Conservation (phyloP, 2,113 vertebrate genomes). For the Pyxicephalus adspersus region DNA sequence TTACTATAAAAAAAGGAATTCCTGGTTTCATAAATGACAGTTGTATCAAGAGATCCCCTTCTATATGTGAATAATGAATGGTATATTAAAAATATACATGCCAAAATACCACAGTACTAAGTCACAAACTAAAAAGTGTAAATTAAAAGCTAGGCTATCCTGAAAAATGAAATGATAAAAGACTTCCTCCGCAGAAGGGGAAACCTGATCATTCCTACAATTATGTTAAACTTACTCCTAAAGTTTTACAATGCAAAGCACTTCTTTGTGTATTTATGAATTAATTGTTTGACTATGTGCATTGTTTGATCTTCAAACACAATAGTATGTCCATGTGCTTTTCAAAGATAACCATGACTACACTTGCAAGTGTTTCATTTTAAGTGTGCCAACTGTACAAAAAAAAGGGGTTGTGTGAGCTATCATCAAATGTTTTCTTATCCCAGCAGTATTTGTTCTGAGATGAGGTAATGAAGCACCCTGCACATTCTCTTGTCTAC, state of each 20-base stretch:
- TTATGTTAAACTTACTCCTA: not conserved
- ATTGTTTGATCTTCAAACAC: constrained; percentile 26
- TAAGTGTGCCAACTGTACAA: constrained; percentile 1
- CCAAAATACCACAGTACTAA: too few relatives aligned
- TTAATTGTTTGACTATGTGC: not conserved
- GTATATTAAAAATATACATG: too few relatives aligned
- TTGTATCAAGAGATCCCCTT: too few relatives aligned
- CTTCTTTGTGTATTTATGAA: not conserved
- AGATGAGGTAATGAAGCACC: constrained; percentile 21
- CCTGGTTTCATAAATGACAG: too few relatives aligned
- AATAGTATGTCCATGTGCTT: constrained; percentile 11
- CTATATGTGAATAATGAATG: too few relatives aligned
- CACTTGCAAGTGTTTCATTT: constrained; percentile 32
- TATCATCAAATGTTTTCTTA: constrained; percentile 38
- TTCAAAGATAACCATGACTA: constrained; percentile 26
- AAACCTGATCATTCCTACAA: too few relatives aligned
- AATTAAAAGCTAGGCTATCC: too few relatives aligned
- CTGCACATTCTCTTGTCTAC: not conserved
- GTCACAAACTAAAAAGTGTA: too few relatives aligned
- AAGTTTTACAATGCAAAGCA: not conserved
- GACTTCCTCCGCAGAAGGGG: too few relatives aligned
- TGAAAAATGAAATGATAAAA: too few relatives aligned
- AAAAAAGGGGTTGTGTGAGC: constrained; percentile 10
- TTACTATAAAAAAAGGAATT: too few relatives aligned
- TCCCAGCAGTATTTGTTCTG: constrained; percentile 32